Conservation (phyloP, 2,113 vertebrate species). For the Ascaphus truei region DNA sequence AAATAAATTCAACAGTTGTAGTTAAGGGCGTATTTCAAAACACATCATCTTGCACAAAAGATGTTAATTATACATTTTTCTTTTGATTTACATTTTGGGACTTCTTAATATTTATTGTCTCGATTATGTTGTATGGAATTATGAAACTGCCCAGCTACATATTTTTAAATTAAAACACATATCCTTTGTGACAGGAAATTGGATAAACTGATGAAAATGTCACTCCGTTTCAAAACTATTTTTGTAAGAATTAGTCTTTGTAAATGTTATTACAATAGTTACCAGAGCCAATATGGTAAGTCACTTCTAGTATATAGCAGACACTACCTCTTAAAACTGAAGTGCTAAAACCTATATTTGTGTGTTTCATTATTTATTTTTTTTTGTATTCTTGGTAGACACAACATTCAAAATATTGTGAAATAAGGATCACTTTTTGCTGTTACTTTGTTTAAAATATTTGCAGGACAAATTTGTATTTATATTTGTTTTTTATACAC, state of each 20-base stretch:
- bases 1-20: too few species aligned
- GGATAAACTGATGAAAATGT: not conserved
- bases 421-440: conserved; percentile 38
- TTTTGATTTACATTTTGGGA: not conserved
- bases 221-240: conserved; percentile 45
- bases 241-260: conserved; percentile 68
- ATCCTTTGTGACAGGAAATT: conserved; percentile 10
- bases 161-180: conserved; percentile 48
- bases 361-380: conserved; percentile 44
- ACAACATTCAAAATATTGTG: not conserved
- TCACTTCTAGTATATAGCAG: conserved; percentile 61
- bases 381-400: conserved; percentile 21
- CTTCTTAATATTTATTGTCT: conserved; percentile 41
- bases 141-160: conserved; percentile 44
- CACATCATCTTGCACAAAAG: not conserved
- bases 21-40: conserved; percentile 53
- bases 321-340: conserved; percentile 67
- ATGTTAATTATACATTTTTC: not conserved
- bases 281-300: conserved; percentile 51
- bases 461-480: conserved; percentile 49
- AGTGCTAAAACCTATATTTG: conserved; percentile 57
- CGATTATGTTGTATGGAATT: conserved; percentile 43
- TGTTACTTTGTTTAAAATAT: conserved; percentile 55
- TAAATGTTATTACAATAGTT: conserved; percentile 62
- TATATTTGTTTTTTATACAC: conserved; percentile 56